Percentiles rank a stretch among this genome's conserved stretches.
phyloP scores from a whole-genome alignment of 2,797 vertebrate species.

The Lutjanus campechanus region DNA sequence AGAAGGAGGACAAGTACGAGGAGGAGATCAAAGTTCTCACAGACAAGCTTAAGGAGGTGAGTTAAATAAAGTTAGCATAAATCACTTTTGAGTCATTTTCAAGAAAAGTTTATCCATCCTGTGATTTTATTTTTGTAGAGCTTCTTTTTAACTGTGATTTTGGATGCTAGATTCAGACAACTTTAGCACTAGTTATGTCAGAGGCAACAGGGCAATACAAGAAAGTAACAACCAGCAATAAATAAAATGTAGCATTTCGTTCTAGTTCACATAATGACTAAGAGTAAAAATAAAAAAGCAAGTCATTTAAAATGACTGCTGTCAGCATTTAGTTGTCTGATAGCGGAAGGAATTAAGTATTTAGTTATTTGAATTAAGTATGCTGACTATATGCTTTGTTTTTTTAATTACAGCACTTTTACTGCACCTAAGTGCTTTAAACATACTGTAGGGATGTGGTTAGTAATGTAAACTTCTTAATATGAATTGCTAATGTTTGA shows the following conservation, averaged over 20 bases:
- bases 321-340: too few relatives aligned
- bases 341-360: too few relatives aligned
- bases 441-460: background rate
- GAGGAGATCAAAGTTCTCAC: conserved; percentile 99
- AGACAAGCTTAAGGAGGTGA: conserved; percentile 99
- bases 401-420: background rate
- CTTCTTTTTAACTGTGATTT: background rate
- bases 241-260: too few relatives aligned
- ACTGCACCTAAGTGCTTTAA: background rate
- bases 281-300: too few relatives aligned
- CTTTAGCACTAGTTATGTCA: too few relatives aligned
- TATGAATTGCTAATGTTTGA: conserved; percentile 38
- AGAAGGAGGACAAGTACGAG: conserved; percentile 99
- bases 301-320: too few relatives aligned
- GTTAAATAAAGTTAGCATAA: conserved; percentile 26
- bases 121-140: background rate
- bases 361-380: conserved; percentile 15
- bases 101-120: background rate
- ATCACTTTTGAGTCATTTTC: background rate
- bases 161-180: background rate
- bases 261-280: too few relatives aligned
- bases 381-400: background rate
- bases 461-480: conserved; percentile 30
- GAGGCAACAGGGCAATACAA: too few relatives aligned
- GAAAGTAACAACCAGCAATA: too few relatives aligned